Percentiles rank a stretch among this genome's conserved stretches.
Conservation (phyloP, 2,797 vertebrate genomes). For the Chrysocyon brachyurus region DNA sequence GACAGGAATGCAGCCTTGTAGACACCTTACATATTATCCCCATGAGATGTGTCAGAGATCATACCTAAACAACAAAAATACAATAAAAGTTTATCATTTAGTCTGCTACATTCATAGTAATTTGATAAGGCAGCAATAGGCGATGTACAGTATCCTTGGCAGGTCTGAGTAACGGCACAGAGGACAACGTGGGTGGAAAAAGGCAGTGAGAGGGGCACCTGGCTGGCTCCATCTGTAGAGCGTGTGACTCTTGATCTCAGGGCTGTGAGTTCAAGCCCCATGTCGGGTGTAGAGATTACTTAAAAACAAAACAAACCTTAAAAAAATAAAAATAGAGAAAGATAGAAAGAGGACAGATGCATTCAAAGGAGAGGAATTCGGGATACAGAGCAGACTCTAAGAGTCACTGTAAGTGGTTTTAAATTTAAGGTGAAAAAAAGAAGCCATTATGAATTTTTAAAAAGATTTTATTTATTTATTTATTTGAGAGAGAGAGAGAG, state of each 20-base stretch:
- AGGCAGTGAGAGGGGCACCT: not conserved
- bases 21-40: not conserved
- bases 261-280: not conserved
- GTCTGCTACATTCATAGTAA: not conserved
- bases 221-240: not conserved
- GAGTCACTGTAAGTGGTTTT: not conserved
- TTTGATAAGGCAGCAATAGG: not conserved
- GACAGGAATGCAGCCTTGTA: not conserved
- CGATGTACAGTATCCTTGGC: not conserved
- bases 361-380: not conserved
- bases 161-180: not conserved
- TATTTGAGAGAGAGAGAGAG: too few species aligned
- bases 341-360: not conserved
- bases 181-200: not conserved
- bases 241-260: not conserved
- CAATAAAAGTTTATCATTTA: not conserved
- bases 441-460: not conserved
- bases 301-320: not conserved
- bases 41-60: not conserved
- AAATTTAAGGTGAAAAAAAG: not conserved
- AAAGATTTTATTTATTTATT: not conserved
- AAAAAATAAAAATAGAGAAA: not conserved
- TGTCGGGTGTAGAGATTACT: not conserved
- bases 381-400: not conserved
- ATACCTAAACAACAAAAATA: not conserved